A percentile compares a stretch with the other conserved stretches of the same genome.
Conservation (phyloP, 2,113 vertebrate genomes). For the Cavia porcellus region DNA sequence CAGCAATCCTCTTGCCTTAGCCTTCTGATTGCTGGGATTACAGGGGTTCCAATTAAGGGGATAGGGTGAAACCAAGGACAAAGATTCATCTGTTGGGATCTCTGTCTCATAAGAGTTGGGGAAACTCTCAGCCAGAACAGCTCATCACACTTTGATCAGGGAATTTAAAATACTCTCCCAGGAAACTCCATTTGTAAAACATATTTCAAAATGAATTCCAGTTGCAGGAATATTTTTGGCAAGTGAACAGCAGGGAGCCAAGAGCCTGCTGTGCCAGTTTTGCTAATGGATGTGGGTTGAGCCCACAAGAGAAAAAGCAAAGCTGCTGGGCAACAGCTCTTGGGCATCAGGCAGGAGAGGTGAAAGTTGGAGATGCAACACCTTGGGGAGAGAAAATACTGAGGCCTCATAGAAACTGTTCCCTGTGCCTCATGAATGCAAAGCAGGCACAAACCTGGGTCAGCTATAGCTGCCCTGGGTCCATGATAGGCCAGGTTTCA, state of each 20-base stretch:
- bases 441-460: background rate
- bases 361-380: background rate
- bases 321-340: accelerated
- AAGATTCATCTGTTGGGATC: background rate
- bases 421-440: background rate
- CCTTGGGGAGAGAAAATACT: no score
- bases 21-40: no score
- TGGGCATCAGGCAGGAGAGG: accelerated
- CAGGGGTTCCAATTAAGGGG: background rate
- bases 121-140: background rate
- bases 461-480: background rate
- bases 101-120: background rate
- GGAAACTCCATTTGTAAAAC: constrained; percentile 44
- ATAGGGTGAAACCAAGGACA: background rate
- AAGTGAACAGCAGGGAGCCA: constrained; percentile 47
- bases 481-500: background rate
- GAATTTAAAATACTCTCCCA: constrained; percentile 53
- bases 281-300: background rate
- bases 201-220: constrained; percentile 59
- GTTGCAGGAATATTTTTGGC: constrained; percentile 71
- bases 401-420: background rate
- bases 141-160: background rate
- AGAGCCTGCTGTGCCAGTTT: constrained; percentile 33
- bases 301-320: background rate
- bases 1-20: no score